Percentiles rank a stretch among this genome's conserved stretches.
Evolutionary conservation across 2,797 vertebrate genomes (phyloP).

Genomic region (Monodelphis domestica): DNA sequence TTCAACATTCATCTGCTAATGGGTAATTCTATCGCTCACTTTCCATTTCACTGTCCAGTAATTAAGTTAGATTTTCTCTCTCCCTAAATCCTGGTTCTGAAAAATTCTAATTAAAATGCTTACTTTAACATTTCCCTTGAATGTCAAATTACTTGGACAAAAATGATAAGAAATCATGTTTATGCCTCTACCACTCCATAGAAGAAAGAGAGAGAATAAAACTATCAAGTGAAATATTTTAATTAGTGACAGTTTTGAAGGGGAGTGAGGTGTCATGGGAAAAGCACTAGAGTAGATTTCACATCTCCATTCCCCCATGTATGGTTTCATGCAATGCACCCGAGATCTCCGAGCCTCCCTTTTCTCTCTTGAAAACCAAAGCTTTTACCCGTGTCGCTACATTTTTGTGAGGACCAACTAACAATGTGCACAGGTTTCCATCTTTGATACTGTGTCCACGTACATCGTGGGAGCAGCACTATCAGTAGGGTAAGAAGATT

Average conservation of each 20-base stretch:
- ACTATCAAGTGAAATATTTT: neutral
- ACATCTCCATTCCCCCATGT: neutral
- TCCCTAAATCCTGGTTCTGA: constrained; percentile 37
- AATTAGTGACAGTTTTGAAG: neutral
- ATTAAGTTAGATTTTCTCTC: constrained; percentile 46
- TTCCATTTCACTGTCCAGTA: constrained; percentile 39
- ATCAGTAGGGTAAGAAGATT: neutral
- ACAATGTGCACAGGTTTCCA: neutral
- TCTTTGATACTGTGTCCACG: neutral
- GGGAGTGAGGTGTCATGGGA: too few relatives aligned
- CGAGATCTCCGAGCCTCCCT: neutral
- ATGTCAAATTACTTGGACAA: neutral
- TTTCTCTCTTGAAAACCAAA: neutral
- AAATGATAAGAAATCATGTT: neutral
- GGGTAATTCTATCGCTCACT: constrained; percentile 48
- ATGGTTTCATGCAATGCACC: neutral
- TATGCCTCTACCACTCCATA: neutral
- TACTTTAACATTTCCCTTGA: constrained; percentile 31
- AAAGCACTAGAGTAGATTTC: neutral
- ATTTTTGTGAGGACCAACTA: neutral
- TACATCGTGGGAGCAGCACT: neutral
- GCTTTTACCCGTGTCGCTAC: neutral
- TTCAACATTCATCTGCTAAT: constrained; percentile 47
- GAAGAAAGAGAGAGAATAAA: neutral
- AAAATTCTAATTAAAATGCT: constrained; percentile 27